Conservation (phyloP, 2,113 vertebrate species). For the Gymnogyps californianus region DNA sequence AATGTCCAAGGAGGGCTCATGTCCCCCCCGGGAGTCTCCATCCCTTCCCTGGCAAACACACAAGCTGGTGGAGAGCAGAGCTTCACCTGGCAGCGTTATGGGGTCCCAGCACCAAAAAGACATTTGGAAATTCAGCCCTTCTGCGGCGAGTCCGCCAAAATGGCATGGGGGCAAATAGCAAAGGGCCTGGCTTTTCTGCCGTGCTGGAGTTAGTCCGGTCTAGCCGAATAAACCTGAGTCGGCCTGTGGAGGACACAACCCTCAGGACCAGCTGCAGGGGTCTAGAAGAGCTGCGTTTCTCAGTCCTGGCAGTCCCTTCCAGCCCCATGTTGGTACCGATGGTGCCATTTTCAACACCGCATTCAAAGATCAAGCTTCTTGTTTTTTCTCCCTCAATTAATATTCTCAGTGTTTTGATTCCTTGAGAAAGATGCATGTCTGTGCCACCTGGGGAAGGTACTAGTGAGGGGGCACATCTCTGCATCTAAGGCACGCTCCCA, state of each 20-base stretch:
- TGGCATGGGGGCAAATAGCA: neutral
- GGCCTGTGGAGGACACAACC: neutral
- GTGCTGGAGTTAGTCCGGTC: neutral
- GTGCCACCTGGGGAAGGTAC: neutral
- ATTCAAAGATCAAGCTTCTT: neutral
- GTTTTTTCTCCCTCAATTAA: neutral
- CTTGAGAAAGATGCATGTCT: neutral
- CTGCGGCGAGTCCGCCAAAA: fast-evolving
- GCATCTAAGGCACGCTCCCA: neutral
- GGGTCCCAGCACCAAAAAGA: neutral
- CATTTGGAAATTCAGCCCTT: neutral
- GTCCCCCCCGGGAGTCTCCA: neutral
- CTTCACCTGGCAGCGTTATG: neutral
- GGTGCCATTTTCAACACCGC: neutral
- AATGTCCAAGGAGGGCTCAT: neutral
- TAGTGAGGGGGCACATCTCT: neutral
- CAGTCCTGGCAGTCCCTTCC: neutral
- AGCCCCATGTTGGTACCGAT: neutral
- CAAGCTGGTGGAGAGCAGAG: neutral
- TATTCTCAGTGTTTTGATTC: fast-evolving
- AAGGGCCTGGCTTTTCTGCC: neutral
- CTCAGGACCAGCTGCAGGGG: neutral
- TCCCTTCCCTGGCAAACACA: neutral
- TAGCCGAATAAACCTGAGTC: neutral
- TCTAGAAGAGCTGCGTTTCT: neutral